Percentiles rank a stretch among this genome's conserved stretches.
These are phyloP conservation scores for Gambelia wislizenii DNA, from an alignment of 2,797 vertebrate species.

Conservation along the genomic window DNA sequence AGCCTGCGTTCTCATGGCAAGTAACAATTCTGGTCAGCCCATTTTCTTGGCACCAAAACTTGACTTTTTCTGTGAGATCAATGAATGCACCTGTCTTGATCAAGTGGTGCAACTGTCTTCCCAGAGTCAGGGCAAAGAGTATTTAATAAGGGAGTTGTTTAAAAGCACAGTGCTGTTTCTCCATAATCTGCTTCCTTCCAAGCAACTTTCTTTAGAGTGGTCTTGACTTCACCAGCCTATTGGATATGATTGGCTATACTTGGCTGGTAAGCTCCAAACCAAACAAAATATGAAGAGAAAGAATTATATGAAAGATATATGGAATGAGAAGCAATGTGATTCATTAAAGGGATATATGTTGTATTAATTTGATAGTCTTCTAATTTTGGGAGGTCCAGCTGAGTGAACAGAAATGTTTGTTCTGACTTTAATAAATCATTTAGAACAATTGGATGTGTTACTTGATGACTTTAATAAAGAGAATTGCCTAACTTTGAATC, in stretches of 20 bases:
- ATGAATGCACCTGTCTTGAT: background rate
- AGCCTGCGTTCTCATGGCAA: background rate
- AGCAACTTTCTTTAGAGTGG: background rate
- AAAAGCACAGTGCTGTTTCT: background rate
- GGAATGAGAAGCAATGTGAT: background rate
- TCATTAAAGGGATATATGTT: background rate
- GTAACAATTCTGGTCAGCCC: background rate
- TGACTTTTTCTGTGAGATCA: conserved; percentile 31
- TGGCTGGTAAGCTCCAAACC: background rate
- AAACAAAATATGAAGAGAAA: background rate
- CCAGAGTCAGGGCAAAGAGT: background rate
- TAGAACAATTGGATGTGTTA: background rate
- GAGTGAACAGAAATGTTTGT: background rate
- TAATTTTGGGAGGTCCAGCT: background rate
- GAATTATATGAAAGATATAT: background rate
- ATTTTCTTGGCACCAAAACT: background rate
- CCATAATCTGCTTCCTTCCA: no score
- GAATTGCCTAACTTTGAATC: no score
- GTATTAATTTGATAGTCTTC: background rate
- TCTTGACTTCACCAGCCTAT: background rate
- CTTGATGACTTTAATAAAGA: no score
- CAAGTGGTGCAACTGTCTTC: background rate
- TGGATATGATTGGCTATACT: background rate
- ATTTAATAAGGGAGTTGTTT: background rate
- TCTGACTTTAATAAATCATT: background rate